phyloP scores from a whole-genome alignment of 2,797 vertebrate species.

The Lycodopsis pacificus region DNA sequence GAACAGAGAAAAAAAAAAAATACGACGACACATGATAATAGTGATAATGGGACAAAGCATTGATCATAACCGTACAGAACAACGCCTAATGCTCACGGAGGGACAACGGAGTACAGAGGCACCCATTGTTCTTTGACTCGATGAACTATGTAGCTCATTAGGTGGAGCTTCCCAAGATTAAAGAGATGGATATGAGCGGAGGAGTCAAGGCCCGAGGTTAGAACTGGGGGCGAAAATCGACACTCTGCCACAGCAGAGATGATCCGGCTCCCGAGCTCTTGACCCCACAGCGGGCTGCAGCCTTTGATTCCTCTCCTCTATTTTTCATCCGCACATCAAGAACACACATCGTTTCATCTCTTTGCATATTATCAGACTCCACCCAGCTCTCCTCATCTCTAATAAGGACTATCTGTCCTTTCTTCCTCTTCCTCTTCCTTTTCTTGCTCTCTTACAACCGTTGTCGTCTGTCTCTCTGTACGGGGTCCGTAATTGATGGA shows the following conservation, averaged over 20 bases:
- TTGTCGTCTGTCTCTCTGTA: slow-evolving; percentile 82
- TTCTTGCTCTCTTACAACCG: slow-evolving; percentile 75
- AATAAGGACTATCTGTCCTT: slow-evolving; percentile 85
- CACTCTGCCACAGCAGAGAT: slow-evolving; percentile 90
- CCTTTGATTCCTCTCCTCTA: slow-evolving; percentile 90
- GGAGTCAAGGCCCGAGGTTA: slow-evolving; percentile 77
- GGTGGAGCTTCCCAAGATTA: slow-evolving; percentile 81
- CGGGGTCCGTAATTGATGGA: slow-evolving; percentile 92
- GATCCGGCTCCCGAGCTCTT: slow-evolving; percentile 91
- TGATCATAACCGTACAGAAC: slow-evolving; percentile 52
- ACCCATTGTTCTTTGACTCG: slow-evolving; percentile 92
- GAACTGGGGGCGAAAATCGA: slow-evolving; percentile 87
- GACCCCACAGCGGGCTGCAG: slow-evolving; percentile 92
- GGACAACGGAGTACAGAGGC: slow-evolving; percentile 66
- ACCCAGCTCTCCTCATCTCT: slow-evolving; percentile 86
- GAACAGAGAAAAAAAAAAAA: slow-evolving; percentile 50
- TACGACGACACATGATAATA: slow-evolving; percentile 50
- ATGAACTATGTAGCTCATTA: slow-evolving; percentile 93
- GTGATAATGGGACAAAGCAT: slow-evolving; percentile 60
- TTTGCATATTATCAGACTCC: slow-evolving; percentile 95
- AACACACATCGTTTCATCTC: slow-evolving; percentile 82
- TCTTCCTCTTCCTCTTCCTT: slow-evolving; percentile 64
- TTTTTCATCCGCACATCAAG: slow-evolving; percentile 92
- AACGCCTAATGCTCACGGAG: slow-evolving; percentile 60
- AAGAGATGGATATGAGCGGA: slow-evolving; percentile 78